phyloP scores from a whole-genome alignment of 2,888 invertebrate species.

The Hydraecia micacea region DNA sequence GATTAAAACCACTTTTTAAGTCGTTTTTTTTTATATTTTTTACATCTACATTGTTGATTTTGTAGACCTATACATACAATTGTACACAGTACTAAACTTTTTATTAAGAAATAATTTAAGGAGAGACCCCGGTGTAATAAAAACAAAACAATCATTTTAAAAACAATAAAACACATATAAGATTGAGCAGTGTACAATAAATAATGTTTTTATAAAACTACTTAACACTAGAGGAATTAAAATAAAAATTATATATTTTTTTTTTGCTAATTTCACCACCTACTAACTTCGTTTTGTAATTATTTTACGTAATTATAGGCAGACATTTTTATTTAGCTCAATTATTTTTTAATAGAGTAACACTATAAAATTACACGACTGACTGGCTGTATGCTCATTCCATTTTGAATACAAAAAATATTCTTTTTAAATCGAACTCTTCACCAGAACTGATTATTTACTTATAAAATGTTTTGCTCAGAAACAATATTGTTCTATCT shows the following conservation, averaged over 20 bases:
- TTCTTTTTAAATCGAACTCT: slow-evolving; percentile 25
- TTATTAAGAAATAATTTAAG: slow-evolving; percentile 41
- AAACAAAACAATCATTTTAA: slow-evolving; percentile 60
- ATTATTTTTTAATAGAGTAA: slow-evolving; percentile 27
- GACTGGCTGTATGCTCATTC: slow-evolving; percentile 11
- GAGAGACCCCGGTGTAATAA: slow-evolving; percentile 57
- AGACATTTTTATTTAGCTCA: slow-evolving; percentile 41
- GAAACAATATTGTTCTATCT: slow-evolving; percentile 19
- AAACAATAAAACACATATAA: slow-evolving; percentile 71
- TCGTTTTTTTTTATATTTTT: slow-evolving; percentile 40
- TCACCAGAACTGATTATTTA: slow-evolving; percentile 12
- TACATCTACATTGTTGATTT: slow-evolving; percentile 50
- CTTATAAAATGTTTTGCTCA: slow-evolving; percentile 5
- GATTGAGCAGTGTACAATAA: slow-evolving; percentile 83
- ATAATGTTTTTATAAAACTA: slow-evolving; percentile 80
- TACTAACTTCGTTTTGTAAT: slow-evolving; percentile 28
- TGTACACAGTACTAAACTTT: slow-evolving; percentile 45
- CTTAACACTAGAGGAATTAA: slow-evolving; percentile 72
- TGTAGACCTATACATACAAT: slow-evolving; percentile 54
- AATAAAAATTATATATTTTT: slow-evolving; percentile 53
- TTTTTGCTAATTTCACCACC: slow-evolving; percentile 54
- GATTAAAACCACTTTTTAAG: slow-evolving; percentile 57
- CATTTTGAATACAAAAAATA: slow-evolving; percentile 30
- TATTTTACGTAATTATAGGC: slow-evolving; percentile 46
- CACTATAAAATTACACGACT: slow-evolving; percentile 26